Evolutionary conservation across 2,113 vertebrate species (phyloP).

Genomic region (Macrotus californicus): DNA sequence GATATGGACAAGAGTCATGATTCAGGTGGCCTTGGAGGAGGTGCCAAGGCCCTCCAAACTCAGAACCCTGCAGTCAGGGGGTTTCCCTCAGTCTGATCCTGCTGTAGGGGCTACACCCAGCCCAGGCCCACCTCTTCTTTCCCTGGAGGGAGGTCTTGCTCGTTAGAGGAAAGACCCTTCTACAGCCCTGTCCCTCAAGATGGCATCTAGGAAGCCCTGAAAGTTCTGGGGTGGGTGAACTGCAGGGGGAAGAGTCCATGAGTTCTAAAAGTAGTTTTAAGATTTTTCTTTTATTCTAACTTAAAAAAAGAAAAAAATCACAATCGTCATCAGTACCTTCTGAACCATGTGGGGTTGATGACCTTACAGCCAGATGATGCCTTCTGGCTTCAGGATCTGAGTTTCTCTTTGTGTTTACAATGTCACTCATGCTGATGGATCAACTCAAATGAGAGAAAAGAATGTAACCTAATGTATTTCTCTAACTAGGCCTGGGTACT

Average conservation of each 20-base stretch:
- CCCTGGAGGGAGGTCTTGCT: neutral
- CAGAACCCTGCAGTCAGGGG: neutral
- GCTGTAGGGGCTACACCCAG: neutral
- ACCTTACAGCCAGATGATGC: neutral
- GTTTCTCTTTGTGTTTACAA: neutral
- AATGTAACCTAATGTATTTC: neutral
- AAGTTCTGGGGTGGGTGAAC: neutral
- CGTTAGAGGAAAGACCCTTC: neutral
- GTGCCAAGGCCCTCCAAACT: neutral
- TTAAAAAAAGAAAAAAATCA: neutral
- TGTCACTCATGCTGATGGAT: neutral
- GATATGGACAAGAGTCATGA: neutral
- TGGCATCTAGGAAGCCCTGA: neutral
- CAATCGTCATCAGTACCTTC: neutral
- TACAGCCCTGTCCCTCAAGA: neutral
- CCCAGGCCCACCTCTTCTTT: neutral
- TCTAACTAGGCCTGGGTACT: neutral
- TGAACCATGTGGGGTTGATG: neutral
- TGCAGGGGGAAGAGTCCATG: neutral
- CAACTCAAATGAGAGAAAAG: neutral
- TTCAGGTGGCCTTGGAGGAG: neutral
- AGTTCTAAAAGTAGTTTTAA: neutral
- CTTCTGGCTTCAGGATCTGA: neutral
- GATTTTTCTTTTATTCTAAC: slow-evolving; percentile 11
- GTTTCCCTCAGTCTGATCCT: neutral